Percentiles rank a stretch among this genome's conserved stretches.
Conservation (phyloP, 2,797 vertebrate genomes). For the Anableps anableps region DNA sequence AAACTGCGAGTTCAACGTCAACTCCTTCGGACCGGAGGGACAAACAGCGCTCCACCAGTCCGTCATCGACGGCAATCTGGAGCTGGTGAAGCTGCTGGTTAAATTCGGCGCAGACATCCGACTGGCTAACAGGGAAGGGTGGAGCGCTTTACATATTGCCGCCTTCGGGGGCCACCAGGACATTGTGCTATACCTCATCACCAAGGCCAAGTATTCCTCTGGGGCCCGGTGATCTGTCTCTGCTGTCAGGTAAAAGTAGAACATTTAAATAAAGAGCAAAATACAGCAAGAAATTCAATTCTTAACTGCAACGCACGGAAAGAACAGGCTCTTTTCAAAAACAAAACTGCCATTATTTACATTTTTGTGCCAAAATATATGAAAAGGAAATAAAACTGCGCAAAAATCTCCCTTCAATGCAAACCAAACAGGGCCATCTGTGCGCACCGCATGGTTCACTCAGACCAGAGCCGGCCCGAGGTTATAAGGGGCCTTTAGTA, state of each 20-base stretch:
- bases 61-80: constrained; percentile 97
- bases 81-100: constrained; percentile 97
- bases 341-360: constrained; percentile 57
- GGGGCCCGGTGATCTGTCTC: constrained; percentile 87
- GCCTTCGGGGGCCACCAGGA: constrained; percentile 98
- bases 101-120: constrained; percentile 98
- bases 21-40: constrained; percentile 97
- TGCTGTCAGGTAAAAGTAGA: constrained; percentile 76
- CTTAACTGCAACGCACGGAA: constrained; percentile 59
- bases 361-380: constrained; percentile 79
- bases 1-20: constrained; percentile 98
- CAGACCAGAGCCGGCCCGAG: constrained; percentile 1
- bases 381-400: constrained; percentile 53
- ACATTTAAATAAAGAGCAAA: constrained; percentile 5
- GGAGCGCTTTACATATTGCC: constrained; percentile 98
- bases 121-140: constrained; percentile 97
- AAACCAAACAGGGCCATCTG: constrained; percentile 79
- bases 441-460: constrained; percentile 65
- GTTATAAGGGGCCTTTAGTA: neutral
- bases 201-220: constrained; percentile 98
- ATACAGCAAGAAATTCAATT: constrained; percentile 36
- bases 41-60: constrained; percentile 98
- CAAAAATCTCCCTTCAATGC: constrained; percentile 59
- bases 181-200: constrained; percentile 99
- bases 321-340: constrained; percentile 63